Conservation (phyloP, 2,113 vertebrate genomes). For the Catharus minimus region DNA sequence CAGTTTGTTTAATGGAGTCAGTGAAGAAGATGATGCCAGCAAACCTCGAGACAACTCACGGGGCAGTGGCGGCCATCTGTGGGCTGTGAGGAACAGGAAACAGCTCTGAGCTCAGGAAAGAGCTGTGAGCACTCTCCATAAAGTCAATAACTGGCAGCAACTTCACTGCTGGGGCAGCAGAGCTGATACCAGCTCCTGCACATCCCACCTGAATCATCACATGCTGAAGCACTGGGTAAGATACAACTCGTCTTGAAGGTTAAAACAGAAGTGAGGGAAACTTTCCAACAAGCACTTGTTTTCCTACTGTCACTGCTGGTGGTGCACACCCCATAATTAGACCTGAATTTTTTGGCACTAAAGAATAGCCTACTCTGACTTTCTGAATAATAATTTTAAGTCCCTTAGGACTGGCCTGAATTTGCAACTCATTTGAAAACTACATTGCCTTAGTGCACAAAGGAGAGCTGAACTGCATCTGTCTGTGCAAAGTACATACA, state of each 20-base stretch:
- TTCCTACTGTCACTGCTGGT: accelerated
- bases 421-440: neutral
- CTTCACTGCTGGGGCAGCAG: neutral
- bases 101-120: neutral
- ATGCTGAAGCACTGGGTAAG: neutral
- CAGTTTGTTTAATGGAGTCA: accelerated
- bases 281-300: neutral
- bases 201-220: neutral
- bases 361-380: neutral
- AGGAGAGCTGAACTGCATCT: neutral
- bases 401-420: neutral
- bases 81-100: neutral
- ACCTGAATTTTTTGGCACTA: neutral
- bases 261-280: neutral
- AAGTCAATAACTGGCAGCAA: neutral
- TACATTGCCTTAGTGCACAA: neutral
- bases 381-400: neutral
- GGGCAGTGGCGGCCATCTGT: neutral
- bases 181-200: neutral
- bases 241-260: neutral
- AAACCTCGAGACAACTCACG: accelerated
- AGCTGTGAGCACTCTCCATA: neutral
- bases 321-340: neutral
- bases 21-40: neutral
- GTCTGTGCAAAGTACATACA: neutral